These are phyloP conservation scores for Ctenoplectra terminalis DNA, from an alignment of 1,140 invertebrate species.

Conservation along the genomic window DNA sequence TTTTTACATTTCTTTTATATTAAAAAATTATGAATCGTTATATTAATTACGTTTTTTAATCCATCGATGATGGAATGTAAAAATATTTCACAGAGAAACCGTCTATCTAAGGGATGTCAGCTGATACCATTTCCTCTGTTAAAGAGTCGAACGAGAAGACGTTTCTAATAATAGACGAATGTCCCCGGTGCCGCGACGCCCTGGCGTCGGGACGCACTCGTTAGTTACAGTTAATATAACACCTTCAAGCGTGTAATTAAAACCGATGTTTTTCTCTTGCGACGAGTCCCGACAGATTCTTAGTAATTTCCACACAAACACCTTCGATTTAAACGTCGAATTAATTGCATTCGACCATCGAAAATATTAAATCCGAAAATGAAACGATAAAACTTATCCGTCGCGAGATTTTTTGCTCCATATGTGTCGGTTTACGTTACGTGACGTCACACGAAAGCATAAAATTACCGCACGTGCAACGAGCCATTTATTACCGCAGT, in stretches of 20 bases:
- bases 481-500: background rate
- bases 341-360: background rate
- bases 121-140: conserved; percentile 57
- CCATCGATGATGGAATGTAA: background rate
- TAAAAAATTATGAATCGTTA: background rate
- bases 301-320: background rate
- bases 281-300: background rate
- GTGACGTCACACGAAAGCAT: background rate
- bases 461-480: background rate
- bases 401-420: background rate
- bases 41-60: background rate
- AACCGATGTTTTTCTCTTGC: background rate
- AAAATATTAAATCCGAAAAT: no score
- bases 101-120: conserved; percentile 50
- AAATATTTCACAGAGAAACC: background rate
- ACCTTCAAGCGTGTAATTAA: conserved; percentile 34
- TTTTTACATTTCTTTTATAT: no score
- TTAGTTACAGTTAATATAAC: conserved; percentile 35
- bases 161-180: conserved; percentile 63
- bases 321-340: background rate
- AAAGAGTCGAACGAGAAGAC: conserved; percentile 62
- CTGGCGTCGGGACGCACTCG: conserved; percentile 47
- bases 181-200: conserved; percentile 57
- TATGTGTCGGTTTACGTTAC: background rate
- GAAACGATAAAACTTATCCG: background rate